phyloP scores from a whole-genome alignment of 2,888 invertebrate genomes.

The Heteromurus nitidus region DNA sequence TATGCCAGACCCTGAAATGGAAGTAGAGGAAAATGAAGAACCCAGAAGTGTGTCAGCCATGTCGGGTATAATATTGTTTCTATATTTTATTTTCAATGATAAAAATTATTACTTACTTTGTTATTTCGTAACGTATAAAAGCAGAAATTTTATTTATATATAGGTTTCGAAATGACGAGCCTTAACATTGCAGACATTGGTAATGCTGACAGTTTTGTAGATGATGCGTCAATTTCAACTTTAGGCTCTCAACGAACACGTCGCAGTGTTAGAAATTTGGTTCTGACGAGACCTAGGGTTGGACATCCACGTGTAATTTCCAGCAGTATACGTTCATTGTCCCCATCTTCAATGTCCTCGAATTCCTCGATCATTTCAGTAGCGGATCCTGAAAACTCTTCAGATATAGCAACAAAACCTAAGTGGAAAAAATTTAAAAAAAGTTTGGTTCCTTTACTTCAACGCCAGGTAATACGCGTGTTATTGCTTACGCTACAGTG shows the following conservation, averaged over 20 bases:
- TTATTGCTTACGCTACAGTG: too few species aligned
- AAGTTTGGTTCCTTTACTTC: background rate
- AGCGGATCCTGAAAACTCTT: background rate
- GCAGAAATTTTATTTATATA: too few species aligned
- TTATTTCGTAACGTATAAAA: background rate
- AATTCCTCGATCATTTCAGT: background rate
- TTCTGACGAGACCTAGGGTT: background rate
- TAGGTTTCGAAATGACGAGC: too few species aligned
- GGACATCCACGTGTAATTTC: background rate
- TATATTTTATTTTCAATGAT: background rate
- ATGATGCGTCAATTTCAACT: too few species aligned
- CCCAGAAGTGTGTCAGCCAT: background rate
- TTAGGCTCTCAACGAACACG: too few species aligned
- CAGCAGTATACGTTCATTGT: background rate
- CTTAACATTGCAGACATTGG: too few species aligned
- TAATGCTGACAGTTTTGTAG: too few species aligned
- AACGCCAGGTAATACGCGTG: background rate
- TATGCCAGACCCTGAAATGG: constrained; percentile 6
- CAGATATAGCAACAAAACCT: background rate
- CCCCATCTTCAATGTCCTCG: background rate
- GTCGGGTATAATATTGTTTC: background rate
- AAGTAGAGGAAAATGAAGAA: background rate
- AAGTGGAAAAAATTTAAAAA: background rate
- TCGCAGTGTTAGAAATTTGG: background rate
- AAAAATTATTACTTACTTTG: background rate